Evolutionary conservation across 2,797 vertebrate genomes (phyloP).

Genomic region (Heteromormyrus szaboi): DNA sequence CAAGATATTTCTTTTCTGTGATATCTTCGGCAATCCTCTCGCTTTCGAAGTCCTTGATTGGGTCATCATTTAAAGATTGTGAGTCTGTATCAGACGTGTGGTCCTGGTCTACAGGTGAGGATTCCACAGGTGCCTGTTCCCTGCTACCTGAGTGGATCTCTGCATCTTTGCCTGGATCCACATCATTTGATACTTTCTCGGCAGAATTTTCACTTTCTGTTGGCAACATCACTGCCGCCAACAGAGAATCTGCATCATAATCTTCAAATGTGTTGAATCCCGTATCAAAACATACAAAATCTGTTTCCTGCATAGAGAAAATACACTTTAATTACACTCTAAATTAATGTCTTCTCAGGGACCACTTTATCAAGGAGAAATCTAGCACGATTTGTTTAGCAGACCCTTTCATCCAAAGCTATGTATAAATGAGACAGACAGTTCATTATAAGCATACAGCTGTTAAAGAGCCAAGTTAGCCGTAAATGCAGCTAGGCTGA

Average conservation of each 20-base stretch:
- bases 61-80: conserved; percentile 24
- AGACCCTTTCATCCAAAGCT: not conserved
- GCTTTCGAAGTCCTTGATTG: conserved; percentile 28
- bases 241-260: conserved; percentile 75
- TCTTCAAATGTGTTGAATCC: conserved; percentile 80
- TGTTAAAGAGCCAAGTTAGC: not conserved
- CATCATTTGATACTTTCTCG: conserved; percentile 4
- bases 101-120: conserved; percentile 12
- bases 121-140: not conserved
- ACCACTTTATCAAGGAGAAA: not conserved
- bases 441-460: not conserved
- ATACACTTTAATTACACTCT: not conserved
- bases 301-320: conserved; percentile 77
- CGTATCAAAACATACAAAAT: conserved; percentile 90
- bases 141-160: not conserved
- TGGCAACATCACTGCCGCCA: conserved; percentile 40
- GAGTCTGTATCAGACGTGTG: conserved; percentile 17
- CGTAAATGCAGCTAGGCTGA: not conserved
- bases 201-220: conserved; percentile 16
- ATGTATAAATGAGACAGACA: not conserved
- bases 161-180: not conserved
- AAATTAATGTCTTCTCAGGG: not conserved
- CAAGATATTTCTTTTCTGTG: conserved; percentile 21
- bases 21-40: conserved; percentile 32
- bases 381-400: not conserved